These are phyloP conservation scores for Drosophila varians DNA, from an alignment of 1,140 invertebrate species.

Conservation along the genomic window DNA sequence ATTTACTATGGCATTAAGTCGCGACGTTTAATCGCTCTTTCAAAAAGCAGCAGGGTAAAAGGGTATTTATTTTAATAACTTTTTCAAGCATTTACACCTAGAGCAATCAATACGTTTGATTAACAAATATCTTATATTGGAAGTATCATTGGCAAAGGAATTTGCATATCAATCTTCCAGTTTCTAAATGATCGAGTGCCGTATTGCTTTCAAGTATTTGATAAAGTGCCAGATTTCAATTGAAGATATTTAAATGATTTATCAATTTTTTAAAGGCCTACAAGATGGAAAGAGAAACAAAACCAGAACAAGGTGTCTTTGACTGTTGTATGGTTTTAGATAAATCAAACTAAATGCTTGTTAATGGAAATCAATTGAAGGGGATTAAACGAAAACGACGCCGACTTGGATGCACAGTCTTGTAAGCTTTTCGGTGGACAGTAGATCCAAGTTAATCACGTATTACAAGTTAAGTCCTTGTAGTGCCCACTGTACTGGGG, in stretches of 20 bases:
- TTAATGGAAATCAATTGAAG: constrained; percentile 69
- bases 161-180: constrained; percentile 20
- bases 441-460: not conserved
- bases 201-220: not conserved
- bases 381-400: constrained; percentile 62
- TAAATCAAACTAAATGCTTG: constrained; percentile 65
- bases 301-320: constrained; percentile 5
- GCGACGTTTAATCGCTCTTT: not conserved
- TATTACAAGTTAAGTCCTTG: not conserved
- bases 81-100: not conserved
- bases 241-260: constrained; percentile 1
- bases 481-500: constrained; percentile 1
- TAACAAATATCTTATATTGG: not conserved
- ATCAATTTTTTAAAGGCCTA: not conserved
- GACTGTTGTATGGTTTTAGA: constrained; percentile 30
- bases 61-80: not conserved
- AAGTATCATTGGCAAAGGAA: constrained; percentile 4
- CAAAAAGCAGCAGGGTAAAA: not conserved
- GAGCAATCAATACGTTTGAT: not conserved
- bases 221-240: constrained; percentile 12
- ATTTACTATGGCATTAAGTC: not conserved
- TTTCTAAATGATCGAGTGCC: constrained; percentile 13
- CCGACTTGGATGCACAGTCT: constrained; percentile 5
- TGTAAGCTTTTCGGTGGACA: constrained; percentile 1
- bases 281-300: not conserved